A percentile compares a stretch with the other conserved stretches of the same genome.
These are phyloP conservation scores for Cyphomyrus plagiostoma DNA, from an alignment of 2,113 vertebrate species.

Conservation along the genomic window DNA sequence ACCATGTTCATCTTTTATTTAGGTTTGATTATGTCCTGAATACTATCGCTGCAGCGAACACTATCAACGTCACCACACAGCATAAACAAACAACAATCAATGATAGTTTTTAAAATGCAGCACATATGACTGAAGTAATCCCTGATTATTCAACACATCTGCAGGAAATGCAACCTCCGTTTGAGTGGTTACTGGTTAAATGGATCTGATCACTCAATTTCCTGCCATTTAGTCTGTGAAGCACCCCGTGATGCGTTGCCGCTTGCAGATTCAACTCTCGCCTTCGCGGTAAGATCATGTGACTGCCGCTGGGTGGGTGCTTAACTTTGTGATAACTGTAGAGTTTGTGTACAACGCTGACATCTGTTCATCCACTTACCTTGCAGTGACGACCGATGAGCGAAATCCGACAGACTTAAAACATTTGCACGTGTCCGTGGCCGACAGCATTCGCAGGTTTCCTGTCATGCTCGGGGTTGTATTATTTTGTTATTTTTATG, in stretches of 20 bases:
- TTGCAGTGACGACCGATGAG: neutral
- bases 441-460: neutral
- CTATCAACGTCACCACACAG: neutral
- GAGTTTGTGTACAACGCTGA: neutral
- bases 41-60: neutral
- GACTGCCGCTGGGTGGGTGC: neutral
- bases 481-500: neutral
- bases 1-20: neutral
- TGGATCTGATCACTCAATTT: neutral
- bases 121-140: neutral
- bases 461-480: neutral
- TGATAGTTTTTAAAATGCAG: neutral
- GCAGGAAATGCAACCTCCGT: neutral
- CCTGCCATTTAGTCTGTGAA: neutral
- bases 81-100: neutral
- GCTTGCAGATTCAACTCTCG: neutral
- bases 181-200: neutral
- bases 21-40: neutral
- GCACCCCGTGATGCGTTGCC: neutral
- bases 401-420: neutral
- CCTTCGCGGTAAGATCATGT: neutral
- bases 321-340: neutral
- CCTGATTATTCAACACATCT: neutral
- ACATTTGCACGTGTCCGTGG: neutral
- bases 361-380: conserved; percentile 3